Evolutionary conservation across 1,140 invertebrate genomes (phyloP), one percentile per base, ranked within the genome.

Genomic region (Lepidurus packardi): DNA sequence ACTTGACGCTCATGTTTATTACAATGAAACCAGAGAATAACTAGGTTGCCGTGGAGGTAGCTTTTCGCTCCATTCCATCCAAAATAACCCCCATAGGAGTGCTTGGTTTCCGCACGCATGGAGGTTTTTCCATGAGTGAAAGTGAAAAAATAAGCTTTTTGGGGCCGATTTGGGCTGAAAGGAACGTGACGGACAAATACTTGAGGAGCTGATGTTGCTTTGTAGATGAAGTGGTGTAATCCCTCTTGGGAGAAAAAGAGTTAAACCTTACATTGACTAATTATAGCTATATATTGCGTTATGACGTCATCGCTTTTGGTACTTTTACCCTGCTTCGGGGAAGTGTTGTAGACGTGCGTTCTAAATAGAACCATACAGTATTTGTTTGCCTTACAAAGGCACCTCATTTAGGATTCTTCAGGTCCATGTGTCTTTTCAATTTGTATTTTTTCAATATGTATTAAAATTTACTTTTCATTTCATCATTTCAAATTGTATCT

Each of bases 151-250:
- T 65, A 65, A 65, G 53, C 16, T 65, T 65, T 21, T 21, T 65
- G 21, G 16, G 53, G 21, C 53, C 53, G 53, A 65, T 65, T 65
- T 65, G 53, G n/a, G 53, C 53, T 65, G n/a, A 65, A 65, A 65
- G n/a, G 53, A 65, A 65, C 53, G 53, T 65, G 53, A 65, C 53
- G 21, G 53, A 65, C 21, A 65, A 65, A 65, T 65, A 13, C 16
- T 21, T 16, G 21, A 65, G 53, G 21, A 65, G 53, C 53, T 65
- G 53, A 65, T 16, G 53, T 65, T 65, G n/a, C 10, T 65, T 13
- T 65, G 34, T 21, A 21, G 53, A 21, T 7, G 53, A 65, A 65
- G 53, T 65, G 53, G 53, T 65, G 53, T 65, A 65, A 65, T 65
- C 53, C 1, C 13, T 65, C 53, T 16, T 16, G 16, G 8, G 9